Evolutionary conservation across 2,888 invertebrate genomes (phyloP), one percentile per base, ranked within the genome.

Genomic region (Hypomecis atomaria): DNA sequence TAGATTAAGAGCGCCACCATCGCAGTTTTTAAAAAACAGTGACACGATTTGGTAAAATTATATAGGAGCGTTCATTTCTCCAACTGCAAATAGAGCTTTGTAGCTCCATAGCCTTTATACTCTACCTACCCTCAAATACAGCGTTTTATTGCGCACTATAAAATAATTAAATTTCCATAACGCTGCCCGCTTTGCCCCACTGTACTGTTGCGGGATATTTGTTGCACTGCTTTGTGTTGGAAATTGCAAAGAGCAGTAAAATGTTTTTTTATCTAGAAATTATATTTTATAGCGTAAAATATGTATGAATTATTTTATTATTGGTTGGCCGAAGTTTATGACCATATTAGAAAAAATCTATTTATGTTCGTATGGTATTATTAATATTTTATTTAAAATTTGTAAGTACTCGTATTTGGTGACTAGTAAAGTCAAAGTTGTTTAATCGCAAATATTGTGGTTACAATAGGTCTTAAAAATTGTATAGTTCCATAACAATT

Each of bases 111-210:
- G 52, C 40, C 52, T 52, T 40, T 52, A 52, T 5, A 40, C 72
- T 73, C 71, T 73, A 71, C 74, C 77, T 74, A 78, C 78, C 78
- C 76, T 69, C 66, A 72, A 78, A 75, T 73, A 75, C 72, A 70
- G 71, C 77, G 78, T 82, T 82, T 83, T 83, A 83, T 82, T 81
- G 80, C 82, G 77, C 76, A 78, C 79, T 79, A 80, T 86, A 83
- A 85, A 86, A 83, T 86, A 86, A 86, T 86, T 86, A 86, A 85
- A 85, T 86, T 86, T 84, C 83, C 85, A 84, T 86, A 86, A 80
- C 80, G 78, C 70, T 75, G 77, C 77, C 66, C 72, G 70, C 73
- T 74, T 73, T 72, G 58, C 69, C 72, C 77, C 70, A 65, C 59
- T 66, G 73, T 70, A 70, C 73, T 54, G 62, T 61, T 62, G 59